phyloP scores from a whole-genome alignment of 1,140 invertebrate species.

The Drosophila albomicans region DNA sequence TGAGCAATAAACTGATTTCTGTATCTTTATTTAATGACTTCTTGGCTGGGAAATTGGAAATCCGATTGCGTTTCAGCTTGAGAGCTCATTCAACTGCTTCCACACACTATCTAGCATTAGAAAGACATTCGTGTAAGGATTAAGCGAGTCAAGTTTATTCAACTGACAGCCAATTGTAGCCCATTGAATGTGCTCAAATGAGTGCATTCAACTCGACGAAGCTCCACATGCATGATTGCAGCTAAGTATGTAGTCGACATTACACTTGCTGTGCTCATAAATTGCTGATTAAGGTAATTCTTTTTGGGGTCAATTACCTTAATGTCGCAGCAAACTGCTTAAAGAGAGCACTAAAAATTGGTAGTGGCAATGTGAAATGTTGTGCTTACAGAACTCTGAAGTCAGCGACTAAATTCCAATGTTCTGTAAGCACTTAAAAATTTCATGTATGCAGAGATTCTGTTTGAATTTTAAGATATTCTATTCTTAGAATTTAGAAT shows the following conservation, averaged over 20 bases:
- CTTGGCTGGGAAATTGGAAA: not conserved
- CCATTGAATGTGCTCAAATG: constrained; percentile 2
- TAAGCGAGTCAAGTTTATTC: constrained; percentile 28
- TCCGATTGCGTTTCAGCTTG: not conserved
- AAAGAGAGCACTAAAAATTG: not conserved
- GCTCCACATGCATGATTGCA: constrained; percentile 1
- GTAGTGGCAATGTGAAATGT: not conserved
- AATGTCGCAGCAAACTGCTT: constrained; percentile 8
- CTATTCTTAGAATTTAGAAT: no score
- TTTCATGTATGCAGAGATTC: no score
- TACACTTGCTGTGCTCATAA: constrained; percentile 7
- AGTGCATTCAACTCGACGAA: constrained; percentile 40
- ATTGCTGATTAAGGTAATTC: constrained; percentile 35
- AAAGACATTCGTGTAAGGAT: not conserved
- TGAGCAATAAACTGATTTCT: constrained; percentile 61
- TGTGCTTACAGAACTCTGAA: not conserved
- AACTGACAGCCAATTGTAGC: constrained; percentile 26
- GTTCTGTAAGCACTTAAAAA: not conserved
- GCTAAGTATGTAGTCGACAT: constrained; percentile 1
- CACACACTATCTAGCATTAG: not conserved
- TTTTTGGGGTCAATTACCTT: constrained; percentile 41
- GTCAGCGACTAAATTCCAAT: not conserved
- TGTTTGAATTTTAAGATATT: no score
- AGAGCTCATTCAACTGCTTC: constrained; percentile 11
- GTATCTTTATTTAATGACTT: not conserved